Base-by-base conservation (phyloP, 2,888 invertebrate genomes). In the Hypolimnas misippus region DNA sequence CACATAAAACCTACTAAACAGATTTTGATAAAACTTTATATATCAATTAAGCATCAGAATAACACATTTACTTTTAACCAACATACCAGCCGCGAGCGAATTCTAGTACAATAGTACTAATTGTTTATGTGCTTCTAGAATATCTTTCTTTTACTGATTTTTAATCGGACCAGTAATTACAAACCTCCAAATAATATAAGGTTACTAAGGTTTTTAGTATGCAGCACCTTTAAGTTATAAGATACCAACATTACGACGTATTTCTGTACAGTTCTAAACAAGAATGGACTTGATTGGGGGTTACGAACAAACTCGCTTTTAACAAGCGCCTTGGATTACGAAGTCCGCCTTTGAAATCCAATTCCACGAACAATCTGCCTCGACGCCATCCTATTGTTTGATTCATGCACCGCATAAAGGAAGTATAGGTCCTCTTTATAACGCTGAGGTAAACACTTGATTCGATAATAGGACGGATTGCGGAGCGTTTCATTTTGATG, bases 291-390 rank as follows among this genome's bases (percentile, higher is more conserved):
- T 51, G 54, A 66, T 66, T 59, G 59, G 42, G 54, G 50, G 63
- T 57, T 63, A 54, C 55, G 57, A 57, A 56, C 57, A n/a, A n/a
- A n/a, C n/a, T n/a, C 54, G 62, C 57, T 54, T 62, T 62, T 62
- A 66, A 66, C 66, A 66, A 68, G 63, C 68, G 56, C 55, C 64
- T 62, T 63, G 63, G 65, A 65, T 66, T 62, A 66, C 70, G 66
- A 66, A 66, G 68, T 68, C 65, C 62, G 57, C 54, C 66, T 66
- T 65, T 65, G 68, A 63, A 66, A 69, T 67, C 57, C 64, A 67
- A 63, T 66, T 65, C 68, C 68, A 66, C 64, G 57, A 63, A 52
- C 66, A 59, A 59, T 66, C 49, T 60, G 59, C 56, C 57, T n/a
- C 53, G 53, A 53, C 29, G 57, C 57, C 57, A 49, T 19, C 16